These are phyloP conservation scores for Scaeva pyrastri DNA, from an alignment of 2,888 invertebrate species.

Conservation along the genomic window DNA sequence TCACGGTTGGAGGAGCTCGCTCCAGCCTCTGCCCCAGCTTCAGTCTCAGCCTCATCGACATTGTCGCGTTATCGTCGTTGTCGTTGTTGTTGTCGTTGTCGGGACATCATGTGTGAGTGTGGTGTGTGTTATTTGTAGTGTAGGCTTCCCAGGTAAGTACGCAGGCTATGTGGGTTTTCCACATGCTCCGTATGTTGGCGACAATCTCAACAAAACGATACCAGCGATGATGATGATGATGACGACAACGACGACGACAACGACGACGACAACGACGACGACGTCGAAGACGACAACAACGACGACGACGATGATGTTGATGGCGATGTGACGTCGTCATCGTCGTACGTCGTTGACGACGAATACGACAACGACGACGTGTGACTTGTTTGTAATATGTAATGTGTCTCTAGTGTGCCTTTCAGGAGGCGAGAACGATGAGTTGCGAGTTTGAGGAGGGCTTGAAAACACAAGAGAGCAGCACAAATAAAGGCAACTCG, in stretches of 20 bases:
- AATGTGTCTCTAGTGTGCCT: constrained; percentile 76
- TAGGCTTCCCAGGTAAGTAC: constrained; percentile 30
- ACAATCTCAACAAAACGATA: constrained; percentile 39
- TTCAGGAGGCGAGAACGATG: constrained; percentile 69
- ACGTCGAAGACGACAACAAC: constrained; percentile 17
- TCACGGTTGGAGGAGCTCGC: constrained; percentile 46
- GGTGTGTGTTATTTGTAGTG: background rate
- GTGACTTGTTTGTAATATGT: constrained; percentile 71
- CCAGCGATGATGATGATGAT: constrained; percentile 17
- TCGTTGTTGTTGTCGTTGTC: constrained; percentile 15
- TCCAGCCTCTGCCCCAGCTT: background rate
- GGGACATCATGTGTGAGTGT: constrained; percentile 5
- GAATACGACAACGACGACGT: too few relatives aligned
- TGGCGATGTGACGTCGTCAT: constrained; percentile 36
- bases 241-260: constrained; percentile 9
- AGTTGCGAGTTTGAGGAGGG: constrained; percentile 59
- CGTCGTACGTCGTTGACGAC: background rate
- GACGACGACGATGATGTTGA: constrained; percentile 11
- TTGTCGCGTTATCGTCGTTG: constrained; percentile 19
- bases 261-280: constrained; percentile 11
- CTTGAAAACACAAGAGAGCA: constrained; percentile 48
- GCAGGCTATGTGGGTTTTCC: constrained; percentile 59
- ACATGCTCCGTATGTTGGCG: constrained; percentile 46
- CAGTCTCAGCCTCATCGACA: background rate
- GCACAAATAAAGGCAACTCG: constrained; percentile 57